These are phyloP conservation scores for Orthonychiurus folsomi DNA, from an alignment of 2,888 invertebrate genomes.

Conservation along the genomic window DNA sequence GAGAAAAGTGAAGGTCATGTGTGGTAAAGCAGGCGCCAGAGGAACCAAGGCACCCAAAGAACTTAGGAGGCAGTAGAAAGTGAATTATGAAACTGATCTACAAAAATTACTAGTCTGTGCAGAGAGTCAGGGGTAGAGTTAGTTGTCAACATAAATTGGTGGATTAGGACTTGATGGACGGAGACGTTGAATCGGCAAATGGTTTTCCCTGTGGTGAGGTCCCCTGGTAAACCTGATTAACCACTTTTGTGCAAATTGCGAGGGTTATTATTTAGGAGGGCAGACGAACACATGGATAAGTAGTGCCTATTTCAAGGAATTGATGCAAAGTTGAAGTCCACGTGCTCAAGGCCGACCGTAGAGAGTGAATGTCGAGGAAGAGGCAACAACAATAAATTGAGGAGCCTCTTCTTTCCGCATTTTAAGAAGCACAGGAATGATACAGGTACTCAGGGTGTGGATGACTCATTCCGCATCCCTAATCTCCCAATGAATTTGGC, in stretches of 20 bases:
- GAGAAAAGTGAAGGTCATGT: too few relatives aligned
- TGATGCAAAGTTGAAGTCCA: not conserved
- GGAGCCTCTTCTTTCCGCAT: not conserved
- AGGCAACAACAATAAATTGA: not conserved
- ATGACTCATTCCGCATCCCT: too few relatives aligned
- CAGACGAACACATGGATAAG: not conserved
- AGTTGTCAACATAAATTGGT: too few relatives aligned
- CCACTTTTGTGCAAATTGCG: not conserved
- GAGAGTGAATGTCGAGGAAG: not conserved
- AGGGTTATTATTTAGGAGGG: not conserved
- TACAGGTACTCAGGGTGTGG: not conserved
- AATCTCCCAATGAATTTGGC: not conserved
- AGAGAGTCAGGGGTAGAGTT: too few relatives aligned
- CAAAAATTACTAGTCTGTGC: too few relatives aligned
- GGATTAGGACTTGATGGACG: too few relatives aligned
- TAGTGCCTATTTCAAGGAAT: not conserved
- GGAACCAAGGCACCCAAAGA: too few relatives aligned
- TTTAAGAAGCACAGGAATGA: not conserved
- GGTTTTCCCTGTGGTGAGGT: not conserved
- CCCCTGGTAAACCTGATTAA: not conserved
- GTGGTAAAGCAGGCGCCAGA: too few relatives aligned
- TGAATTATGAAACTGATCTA: too few relatives aligned
- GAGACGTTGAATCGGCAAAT: too few relatives aligned
- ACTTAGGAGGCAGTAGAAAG: too few relatives aligned
- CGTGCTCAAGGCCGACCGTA: not conserved